phyloP scores from a whole-genome alignment of 2,113 vertebrate species.

The Trematocara marginatum region DNA sequence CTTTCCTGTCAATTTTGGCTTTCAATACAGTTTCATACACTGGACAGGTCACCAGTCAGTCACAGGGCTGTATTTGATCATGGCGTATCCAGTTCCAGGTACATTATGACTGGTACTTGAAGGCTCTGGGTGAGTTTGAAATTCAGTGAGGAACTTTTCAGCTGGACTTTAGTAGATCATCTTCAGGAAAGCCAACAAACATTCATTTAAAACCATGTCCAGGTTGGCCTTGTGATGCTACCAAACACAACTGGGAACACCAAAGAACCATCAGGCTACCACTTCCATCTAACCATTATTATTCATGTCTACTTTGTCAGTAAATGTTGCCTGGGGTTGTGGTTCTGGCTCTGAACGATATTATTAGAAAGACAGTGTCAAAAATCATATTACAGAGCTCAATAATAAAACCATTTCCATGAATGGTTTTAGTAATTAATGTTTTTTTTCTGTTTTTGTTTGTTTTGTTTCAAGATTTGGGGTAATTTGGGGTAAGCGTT shows the following conservation, averaged over 20 bases:
- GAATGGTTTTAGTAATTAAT: not conserved
- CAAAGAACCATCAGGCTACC: not conserved
- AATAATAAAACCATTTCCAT: not conserved
- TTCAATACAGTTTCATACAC: not conserved
- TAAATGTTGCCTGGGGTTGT: not conserved
- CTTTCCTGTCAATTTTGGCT: not conserved
- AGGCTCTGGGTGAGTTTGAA: not conserved
- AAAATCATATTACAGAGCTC: not conserved
- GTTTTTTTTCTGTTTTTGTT: not conserved
- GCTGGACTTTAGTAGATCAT: not conserved
- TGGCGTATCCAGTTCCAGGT: not conserved
- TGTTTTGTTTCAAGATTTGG: not conserved
- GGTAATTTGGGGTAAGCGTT: accelerated
- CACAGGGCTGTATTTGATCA: not conserved
- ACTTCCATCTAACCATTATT: not conserved
- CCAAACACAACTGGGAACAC: not conserved
- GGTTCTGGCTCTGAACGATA: not conserved
- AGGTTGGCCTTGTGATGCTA: not conserved
- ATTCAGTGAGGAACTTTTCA: not conserved
- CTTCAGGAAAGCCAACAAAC: not conserved
- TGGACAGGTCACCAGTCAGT: not conserved
- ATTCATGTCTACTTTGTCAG: not conserved
- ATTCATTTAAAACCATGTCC: not conserved
- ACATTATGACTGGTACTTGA: accelerated
- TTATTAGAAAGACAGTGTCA: not conserved